Evolutionary conservation across 2,888 invertebrate genomes (phyloP), one percentile per base, ranked within the genome.

Genomic region (Neelides folsomi): DNA sequence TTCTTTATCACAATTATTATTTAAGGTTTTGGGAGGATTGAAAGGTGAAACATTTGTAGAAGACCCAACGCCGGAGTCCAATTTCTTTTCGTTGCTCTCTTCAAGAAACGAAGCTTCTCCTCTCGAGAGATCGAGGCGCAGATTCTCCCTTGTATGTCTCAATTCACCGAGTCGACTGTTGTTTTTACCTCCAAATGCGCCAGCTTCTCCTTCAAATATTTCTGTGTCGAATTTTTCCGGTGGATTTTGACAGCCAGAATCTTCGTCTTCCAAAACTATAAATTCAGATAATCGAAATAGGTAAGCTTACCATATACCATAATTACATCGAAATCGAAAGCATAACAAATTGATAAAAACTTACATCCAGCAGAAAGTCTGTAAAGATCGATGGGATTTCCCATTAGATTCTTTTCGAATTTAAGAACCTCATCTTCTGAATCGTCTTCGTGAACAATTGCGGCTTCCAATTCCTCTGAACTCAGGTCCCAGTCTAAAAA

Each of bases 81-180:
- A 49, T 40, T 56, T 20, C 16, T 47, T 48, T 27, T 48, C 15
- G 36, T 15, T n/a, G 47, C 15, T 36, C 16, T 13, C 57, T 45
- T 62, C 62, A 15, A 62, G 57, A 37, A 59, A 46, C 15, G 56
- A 57, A 15, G 62, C 58, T 51, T 62, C 62, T 8, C 62, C 62
- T 51, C 53, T 53, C 10, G 52, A 49, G 43, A 85, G 71, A 69
- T 84, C 82, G 9, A 84, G 72, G 67, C 82, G 83, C 13, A 85
- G 73, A 57, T 77, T 76, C 68, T 82, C 80, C 54, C 82, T 72
- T 5, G 83, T 83, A 67, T 84, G 84, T 12, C 83, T 71, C 38
- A 84, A 69, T 10, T 83, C 83, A 18, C 84, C 84, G 8, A 84
- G 70, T 34, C 45, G 15, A 13, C 39, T 39, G 13, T 39, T 39